Conservation (phyloP, 92 coral and sea anemone genomes). For the Porites divaricata region DNA sequence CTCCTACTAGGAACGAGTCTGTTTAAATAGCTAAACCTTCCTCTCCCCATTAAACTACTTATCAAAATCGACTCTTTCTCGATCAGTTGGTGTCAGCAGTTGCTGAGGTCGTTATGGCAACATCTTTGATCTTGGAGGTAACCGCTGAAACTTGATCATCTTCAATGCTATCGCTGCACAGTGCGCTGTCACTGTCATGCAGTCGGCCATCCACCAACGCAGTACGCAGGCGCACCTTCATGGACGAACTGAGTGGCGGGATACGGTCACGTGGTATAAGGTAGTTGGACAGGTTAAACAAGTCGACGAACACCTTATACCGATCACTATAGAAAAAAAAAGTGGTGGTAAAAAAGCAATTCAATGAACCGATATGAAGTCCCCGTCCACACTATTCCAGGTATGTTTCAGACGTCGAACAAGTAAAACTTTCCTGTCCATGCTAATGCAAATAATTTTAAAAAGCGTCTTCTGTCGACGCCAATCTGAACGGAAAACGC, state of each 20-base stretch:
- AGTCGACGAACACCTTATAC: constrained; percentile 93
- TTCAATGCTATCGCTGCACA: constrained; percentile 76
- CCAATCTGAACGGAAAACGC: no score
- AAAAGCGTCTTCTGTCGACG: no score
- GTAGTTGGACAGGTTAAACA: constrained; percentile 88
- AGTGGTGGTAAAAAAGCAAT: not conserved
- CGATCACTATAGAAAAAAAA: constrained; percentile 76
- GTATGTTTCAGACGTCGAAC: no score
- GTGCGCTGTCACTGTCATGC: constrained; percentile 85
- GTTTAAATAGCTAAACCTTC: not conserved
- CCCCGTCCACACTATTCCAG: no score
- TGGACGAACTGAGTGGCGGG: constrained; percentile 83
- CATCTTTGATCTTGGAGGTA: not conserved
- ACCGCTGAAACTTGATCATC: constrained; percentile 58
- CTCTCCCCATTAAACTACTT: not conserved
- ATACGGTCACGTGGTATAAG: constrained; percentile 91
- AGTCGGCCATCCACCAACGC: constrained; percentile 52
- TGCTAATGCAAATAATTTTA: no score
- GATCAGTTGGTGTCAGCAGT: not conserved
- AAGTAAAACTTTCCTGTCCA: no score
- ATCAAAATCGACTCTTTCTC: not conserved
- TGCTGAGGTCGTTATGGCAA: not conserved
- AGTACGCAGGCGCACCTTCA: constrained; percentile 82
- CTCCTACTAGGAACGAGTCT: no score
- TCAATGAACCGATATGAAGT: no score